Percentiles rank a stretch among this genome's conserved stretches.
phyloP scores from a whole-genome alignment of 1,140 invertebrate species.

The Gryon sp. region DNA sequence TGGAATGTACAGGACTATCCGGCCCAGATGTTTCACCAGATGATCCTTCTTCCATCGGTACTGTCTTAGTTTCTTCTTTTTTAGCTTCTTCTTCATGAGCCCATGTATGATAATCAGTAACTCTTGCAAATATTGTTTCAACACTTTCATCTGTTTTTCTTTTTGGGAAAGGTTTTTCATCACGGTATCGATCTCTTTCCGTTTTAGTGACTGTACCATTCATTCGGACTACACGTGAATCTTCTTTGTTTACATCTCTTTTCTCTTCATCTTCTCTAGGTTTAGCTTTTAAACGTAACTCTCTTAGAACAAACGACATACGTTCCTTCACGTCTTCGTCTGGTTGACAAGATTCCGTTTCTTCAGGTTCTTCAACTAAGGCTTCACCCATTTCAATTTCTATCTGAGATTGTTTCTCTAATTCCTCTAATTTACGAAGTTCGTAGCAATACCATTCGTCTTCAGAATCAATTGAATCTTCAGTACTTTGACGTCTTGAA shows the following conservation, averaged over 20 bases:
- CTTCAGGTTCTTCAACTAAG: conserved; percentile 82
- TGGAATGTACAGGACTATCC: conserved; percentile 87
- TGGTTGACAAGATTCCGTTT: conserved; percentile 81
- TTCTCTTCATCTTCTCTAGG: conserved; percentile 66
- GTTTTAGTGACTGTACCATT: conserved; percentile 70
- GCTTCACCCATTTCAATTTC: conserved; percentile 83
- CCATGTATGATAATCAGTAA: conserved; percentile 79
- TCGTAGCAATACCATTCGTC: conserved; percentile 97
- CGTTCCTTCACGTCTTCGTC: conserved; percentile 86
- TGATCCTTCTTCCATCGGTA: conserved; percentile 79
- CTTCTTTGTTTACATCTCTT: conserved; percentile 55
- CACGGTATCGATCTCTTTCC: conserved; percentile 68
- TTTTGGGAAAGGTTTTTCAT: conserved; percentile 74
- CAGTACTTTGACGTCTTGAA: conserved; percentile 92
- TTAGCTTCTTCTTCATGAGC: conserved; percentile 74
- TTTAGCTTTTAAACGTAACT: conserved; percentile 85
- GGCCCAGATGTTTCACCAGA: conserved; percentile 93
- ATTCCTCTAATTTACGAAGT: conserved; percentile 90
- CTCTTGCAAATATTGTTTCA: conserved; percentile 78
- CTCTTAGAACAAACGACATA: conserved; percentile 88
- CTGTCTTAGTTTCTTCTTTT: conserved; percentile 79
- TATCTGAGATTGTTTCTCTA: conserved; percentile 87
- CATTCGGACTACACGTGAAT: conserved; percentile 53
- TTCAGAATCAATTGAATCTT: conserved; percentile 95
- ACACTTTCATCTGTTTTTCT: conserved; percentile 74